These are phyloP conservation scores for Ciona savignyi DNA, from an alignment of 23 tunicate genomes.

Conservation along the genomic window DNA sequence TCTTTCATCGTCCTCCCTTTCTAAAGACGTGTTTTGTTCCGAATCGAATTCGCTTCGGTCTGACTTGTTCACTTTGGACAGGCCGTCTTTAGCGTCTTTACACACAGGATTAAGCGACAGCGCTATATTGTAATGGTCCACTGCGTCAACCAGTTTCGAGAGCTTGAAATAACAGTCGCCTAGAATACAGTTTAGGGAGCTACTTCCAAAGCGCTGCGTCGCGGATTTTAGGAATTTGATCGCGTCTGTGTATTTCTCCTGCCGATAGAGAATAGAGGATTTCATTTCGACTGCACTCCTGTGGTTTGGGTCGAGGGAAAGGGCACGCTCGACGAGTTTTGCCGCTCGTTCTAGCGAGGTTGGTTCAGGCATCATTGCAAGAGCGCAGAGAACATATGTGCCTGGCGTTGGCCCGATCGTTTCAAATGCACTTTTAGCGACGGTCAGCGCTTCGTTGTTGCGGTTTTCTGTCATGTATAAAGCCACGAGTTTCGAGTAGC, in stretches of 20 bases:
- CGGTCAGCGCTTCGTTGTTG: conserved; percentile 63
- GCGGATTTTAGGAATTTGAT: conserved; percentile 30
- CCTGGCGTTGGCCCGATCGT: conserved; percentile 48
- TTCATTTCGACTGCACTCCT: conserved; percentile 40
- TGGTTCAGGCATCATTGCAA: conserved; percentile 23
- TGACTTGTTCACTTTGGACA: conserved; percentile 25
- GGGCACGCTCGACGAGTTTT: conserved; percentile 55
- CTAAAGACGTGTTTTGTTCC: neutral
- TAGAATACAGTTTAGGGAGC: conserved; percentile 47
- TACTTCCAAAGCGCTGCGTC: conserved; percentile 43
- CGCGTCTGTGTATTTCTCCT: conserved; percentile 46
- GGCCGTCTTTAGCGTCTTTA: conserved; percentile 50
- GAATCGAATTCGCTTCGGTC: conserved; percentile 32
- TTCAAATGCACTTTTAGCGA: conserved; percentile 52
- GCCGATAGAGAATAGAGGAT: conserved; percentile 29
- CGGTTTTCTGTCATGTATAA: conserved; percentile 26
- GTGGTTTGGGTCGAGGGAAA: conserved; percentile 50
- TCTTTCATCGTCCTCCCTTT: conserved; percentile 1
- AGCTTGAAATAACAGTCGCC: conserved; percentile 43
- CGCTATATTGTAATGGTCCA: conserved; percentile 75
- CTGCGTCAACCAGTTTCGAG: conserved; percentile 46
- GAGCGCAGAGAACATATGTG: conserved; percentile 55
- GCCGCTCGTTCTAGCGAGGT: conserved; percentile 26
- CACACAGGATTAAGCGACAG: conserved; percentile 60
- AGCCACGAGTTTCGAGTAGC: conserved; percentile 57